These are phyloP conservation scores for Harpalus rufipes DNA, from an alignment of 2,888 invertebrate species.

Conservation along the genomic window DNA sequence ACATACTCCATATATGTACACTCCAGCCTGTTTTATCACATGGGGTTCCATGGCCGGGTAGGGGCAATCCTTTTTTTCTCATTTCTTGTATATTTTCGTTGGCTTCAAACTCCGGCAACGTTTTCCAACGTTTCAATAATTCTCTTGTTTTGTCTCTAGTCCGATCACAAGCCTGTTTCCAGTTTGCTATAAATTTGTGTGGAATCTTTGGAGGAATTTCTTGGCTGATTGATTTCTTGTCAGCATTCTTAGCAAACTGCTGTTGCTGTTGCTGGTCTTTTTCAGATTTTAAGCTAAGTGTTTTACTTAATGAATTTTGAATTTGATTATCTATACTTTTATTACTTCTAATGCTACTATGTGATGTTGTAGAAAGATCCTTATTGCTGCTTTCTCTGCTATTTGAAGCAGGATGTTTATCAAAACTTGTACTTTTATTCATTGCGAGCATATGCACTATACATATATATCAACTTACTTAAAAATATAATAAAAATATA, in stretches of 20 bases:
- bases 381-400: slow-evolving; percentile 74
- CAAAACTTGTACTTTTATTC: slow-evolving; percentile 67
- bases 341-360: slow-evolving; percentile 75
- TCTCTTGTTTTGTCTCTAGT: slow-evolving; percentile 87
- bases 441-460: slow-evolving; percentile 31
- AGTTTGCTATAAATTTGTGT: slow-evolving; percentile 86
- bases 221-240: slow-evolving; percentile 72
- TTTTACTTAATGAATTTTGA: slow-evolving; percentile 70
- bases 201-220: slow-evolving; percentile 81
- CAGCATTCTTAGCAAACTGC: slow-evolving; percentile 71
- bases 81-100: slow-evolving; percentile 72
- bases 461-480: slow-evolving; percentile 13
- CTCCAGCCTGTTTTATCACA: slow-evolving; percentile 82
- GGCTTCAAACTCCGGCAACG: slow-evolving; percentile 81
- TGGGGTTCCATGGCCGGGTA: slow-evolving; percentile 73
- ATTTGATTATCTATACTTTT: slow-evolving; percentile 74
- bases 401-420: slow-evolving; percentile 68
- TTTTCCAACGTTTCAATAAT: slow-evolving; percentile 85
- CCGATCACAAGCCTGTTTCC: slow-evolving; percentile 87
- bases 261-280: slow-evolving; percentile 72
- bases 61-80: slow-evolving; percentile 76
- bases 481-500: slow-evolving; percentile 51
- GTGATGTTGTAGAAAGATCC: slow-evolving; percentile 73
- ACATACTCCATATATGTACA: slow-evolving; percentile 88
- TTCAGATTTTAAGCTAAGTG: slow-evolving; percentile 75